Percentiles rank a stretch among this genome's conserved stretches.
phyloP scores from a whole-genome alignment of 2,113 vertebrate species.

The Chinchilla lanigera region DNA sequence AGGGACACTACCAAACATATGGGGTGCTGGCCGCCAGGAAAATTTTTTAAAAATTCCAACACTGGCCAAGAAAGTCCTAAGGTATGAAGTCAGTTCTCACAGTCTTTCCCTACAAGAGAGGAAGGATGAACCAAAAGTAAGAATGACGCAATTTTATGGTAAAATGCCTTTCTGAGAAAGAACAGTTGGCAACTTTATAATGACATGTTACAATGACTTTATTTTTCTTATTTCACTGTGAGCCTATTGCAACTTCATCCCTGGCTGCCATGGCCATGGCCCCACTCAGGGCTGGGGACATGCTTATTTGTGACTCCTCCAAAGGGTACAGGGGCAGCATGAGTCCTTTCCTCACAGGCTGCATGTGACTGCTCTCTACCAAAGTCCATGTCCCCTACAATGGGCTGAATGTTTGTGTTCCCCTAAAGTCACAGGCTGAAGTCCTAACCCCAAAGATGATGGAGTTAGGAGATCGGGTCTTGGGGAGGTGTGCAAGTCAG shows the following conservation, averaged over 20 bases:
- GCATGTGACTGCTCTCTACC: background rate
- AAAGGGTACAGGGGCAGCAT: fast-evolving
- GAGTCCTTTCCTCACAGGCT: background rate
- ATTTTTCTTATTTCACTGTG: background rate
- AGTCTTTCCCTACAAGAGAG: background rate
- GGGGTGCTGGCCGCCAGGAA: fast-evolving
- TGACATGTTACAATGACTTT: background rate
- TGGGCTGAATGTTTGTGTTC: too few species aligned
- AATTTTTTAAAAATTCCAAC: background rate
- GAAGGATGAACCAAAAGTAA: background rate
- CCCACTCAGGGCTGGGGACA: background rate
- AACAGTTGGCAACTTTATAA: background rate
- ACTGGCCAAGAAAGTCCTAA: background rate
- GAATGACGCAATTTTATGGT: background rate
- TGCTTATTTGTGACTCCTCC: background rate
- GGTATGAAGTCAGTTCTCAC: background rate
- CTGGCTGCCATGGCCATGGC: background rate
- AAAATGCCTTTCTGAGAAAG: background rate
- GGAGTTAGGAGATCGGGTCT: background rate
- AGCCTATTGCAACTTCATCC: background rate
- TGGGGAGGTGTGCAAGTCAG: background rate
- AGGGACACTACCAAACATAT: fast-evolving
- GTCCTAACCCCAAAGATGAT: background rate
- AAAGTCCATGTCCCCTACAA: background rate
- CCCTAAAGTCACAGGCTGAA: background rate